phyloP scores from a whole-genome alignment of 2,797 vertebrate genomes.

The Buphagus erythrorhynchus region DNA sequence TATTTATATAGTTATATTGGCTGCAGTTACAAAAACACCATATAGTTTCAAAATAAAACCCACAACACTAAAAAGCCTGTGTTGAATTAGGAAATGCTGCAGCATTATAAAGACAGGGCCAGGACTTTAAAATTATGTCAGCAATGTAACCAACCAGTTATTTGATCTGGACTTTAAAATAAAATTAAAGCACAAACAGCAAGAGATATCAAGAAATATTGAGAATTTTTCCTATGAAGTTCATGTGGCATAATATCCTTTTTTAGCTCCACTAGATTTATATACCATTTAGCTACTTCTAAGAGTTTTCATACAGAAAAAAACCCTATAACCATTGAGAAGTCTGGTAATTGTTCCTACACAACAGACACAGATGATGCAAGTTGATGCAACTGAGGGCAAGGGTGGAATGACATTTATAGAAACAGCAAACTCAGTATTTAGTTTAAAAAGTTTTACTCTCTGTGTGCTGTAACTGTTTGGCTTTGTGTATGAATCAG shows the following conservation, averaged over 20 bases:
- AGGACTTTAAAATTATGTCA: background rate
- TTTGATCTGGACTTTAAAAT: background rate
- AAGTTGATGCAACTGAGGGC: slow-evolving; percentile 66
- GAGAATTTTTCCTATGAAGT: background rate
- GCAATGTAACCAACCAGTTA: background rate
- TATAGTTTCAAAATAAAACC: background rate
- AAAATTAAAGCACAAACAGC: background rate
- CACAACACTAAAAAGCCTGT: background rate
- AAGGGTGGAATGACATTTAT: slow-evolving; percentile 69
- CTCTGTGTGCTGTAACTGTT: background rate
- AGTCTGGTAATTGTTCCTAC: slow-evolving; percentile 7
- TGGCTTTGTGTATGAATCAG: slow-evolving; percentile 10
- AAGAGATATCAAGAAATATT: background rate
- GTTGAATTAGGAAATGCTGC: background rate
- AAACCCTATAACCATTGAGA: background rate
- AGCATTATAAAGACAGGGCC: background rate
- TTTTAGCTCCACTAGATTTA: background rate
- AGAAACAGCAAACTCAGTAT: slow-evolving; percentile 58
- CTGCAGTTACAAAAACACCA: background rate
- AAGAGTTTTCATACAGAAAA: background rate
- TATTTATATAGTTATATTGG: background rate
- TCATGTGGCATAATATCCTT: background rate
- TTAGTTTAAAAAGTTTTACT: background rate
- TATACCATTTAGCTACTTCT: background rate
- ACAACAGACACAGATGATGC: slow-evolving; percentile 47